Conservation (phyloP, 2,888 invertebrate genomes). For the Apodemia duryi region DNA sequence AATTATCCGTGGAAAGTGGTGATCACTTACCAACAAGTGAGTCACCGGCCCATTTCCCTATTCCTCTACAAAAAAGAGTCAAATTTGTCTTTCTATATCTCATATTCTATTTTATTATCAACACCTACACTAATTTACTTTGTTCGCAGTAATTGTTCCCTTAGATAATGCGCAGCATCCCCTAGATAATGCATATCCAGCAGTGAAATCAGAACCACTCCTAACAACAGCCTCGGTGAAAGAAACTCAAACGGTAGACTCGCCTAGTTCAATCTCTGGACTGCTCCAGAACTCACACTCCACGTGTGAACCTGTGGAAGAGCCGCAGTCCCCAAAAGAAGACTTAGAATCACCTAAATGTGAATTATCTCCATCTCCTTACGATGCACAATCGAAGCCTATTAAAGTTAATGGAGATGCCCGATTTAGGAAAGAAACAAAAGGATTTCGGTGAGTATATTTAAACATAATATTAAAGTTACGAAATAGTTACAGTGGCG, state of each 20-base stretch:
- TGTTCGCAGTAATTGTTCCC: conserved; percentile 29
- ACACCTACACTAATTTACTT: neutral
- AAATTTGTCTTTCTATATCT: no score
- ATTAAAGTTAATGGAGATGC: conserved; percentile 49
- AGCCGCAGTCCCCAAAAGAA: conserved; percentile 2
- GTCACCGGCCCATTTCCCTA: no score
- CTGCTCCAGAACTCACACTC: neutral
- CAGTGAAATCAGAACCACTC: conserved; percentile 9
- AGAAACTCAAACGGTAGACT: neutral
- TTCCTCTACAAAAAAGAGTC: no score
- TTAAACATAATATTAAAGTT: neutral
- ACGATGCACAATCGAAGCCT: conserved; percentile 36
- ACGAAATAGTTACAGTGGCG: neutral
- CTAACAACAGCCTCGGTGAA: neutral
- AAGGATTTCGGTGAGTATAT: conserved; percentile 62
- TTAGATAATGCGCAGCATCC: conserved; percentile 3
- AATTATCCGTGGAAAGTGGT: no score
- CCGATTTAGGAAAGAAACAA: conserved; percentile 62
- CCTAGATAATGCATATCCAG: conserved; percentile 19
- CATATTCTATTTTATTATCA: no score
- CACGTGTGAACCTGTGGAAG: neutral
- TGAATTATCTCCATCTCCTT: conserved; percentile 25
- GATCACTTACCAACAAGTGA: no score
- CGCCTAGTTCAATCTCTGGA: conserved; percentile 2
- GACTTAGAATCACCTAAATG: conserved; percentile 11